Conservation (phyloP, 2,888 invertebrate species). For the Tillus elongatus region DNA sequence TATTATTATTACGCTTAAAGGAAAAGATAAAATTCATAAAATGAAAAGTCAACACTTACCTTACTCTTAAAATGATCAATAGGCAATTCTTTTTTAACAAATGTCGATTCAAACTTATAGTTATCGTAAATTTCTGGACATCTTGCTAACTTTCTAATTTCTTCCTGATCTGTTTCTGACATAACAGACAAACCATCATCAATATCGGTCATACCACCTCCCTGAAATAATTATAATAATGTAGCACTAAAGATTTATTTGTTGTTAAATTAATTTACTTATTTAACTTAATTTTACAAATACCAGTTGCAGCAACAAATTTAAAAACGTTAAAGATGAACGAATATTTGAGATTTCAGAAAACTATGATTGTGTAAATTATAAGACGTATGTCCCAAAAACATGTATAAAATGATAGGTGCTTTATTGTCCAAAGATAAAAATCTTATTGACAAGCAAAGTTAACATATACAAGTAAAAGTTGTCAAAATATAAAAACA, state of each 20-base stretch:
- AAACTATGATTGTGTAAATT: no score
- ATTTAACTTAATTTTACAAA: no score
- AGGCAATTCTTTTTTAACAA: constrained; percentile 26
- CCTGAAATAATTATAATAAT: not conserved
- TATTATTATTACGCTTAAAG: not conserved
- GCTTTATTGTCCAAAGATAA: no score
- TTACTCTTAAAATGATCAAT: constrained; percentile 27
- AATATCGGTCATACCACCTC: constrained; percentile 10
- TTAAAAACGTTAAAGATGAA: no score
- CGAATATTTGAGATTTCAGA: no score
- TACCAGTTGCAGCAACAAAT: no score
- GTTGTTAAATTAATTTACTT: no score
- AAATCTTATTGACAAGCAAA: no score
- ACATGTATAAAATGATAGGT: no score
- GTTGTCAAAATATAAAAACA: no score
- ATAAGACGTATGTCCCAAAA: no score
- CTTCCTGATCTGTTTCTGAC: not conserved
- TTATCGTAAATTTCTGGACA: constrained; percentile 22
- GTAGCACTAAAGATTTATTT: not conserved
- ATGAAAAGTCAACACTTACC: constrained; percentile 15
- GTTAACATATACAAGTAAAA: no score
- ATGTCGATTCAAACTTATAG: constrained; percentile 25
- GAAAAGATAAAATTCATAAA: not conserved
- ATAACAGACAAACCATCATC: constrained; percentile 10
- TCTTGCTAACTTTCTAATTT: constrained; percentile 5